Evolutionary conservation across 2,797 vertebrate genomes (phyloP).

Genomic region (Geotrypetes seraphini): DNA sequence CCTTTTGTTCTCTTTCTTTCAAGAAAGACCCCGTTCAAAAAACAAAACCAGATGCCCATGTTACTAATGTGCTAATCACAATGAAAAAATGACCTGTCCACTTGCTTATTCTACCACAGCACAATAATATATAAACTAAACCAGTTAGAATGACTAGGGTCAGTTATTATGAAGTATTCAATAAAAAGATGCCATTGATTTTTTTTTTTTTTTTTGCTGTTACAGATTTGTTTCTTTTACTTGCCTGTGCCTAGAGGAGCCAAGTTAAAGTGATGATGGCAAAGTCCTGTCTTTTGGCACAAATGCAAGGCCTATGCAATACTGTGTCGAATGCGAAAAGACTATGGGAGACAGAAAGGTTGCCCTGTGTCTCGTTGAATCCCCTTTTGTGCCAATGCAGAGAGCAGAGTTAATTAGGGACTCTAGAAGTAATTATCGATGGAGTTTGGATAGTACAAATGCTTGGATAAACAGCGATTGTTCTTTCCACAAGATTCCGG

Average conservation of each 20-base stretch:
- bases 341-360: constrained; percentile 22
- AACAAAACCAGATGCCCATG: constrained; percentile 10
- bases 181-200: too few species aligned
- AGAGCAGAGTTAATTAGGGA: constrained; percentile 69
- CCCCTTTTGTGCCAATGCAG: constrained; percentile 51
- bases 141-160: constrained; percentile 32
- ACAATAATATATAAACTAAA: constrained; percentile 15
- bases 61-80: constrained; percentile 1
- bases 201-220: too few species aligned
- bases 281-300: constrained; percentile 22
- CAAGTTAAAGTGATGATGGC: constrained; percentile 31
- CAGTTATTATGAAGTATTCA: too few species aligned
- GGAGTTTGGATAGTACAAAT: constrained; percentile 53
- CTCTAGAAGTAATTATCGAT: constrained; percentile 60
- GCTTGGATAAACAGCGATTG: constrained; percentile 79
- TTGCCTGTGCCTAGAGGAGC: too few species aligned
- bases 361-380: constrained; percentile 42
- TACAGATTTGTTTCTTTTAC: too few species aligned
- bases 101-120: neutral
- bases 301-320: constrained; percentile 19
- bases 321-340: constrained; percentile 31
- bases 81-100: constrained; percentile 5
- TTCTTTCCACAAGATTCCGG: constrained; percentile 63
- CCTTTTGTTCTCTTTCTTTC: constrained; percentile 37
- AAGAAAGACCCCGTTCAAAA: too few species aligned